Evolutionary conservation across 2,113 vertebrate species (phyloP).

Genomic region (Erinaceus europaeus): DNA sequence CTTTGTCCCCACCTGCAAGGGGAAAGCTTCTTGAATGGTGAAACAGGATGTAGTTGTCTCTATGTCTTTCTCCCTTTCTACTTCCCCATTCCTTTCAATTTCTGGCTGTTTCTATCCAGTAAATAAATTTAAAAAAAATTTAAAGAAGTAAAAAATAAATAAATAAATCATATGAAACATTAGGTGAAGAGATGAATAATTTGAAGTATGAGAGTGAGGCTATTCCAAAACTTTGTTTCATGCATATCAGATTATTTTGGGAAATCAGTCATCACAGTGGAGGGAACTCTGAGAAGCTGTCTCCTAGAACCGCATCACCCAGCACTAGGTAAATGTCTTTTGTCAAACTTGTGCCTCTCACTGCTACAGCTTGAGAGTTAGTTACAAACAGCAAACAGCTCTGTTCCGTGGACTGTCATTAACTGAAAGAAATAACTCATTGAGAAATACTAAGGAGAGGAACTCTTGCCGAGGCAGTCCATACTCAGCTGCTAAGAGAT

Average conservation of each 20-base stretch:
- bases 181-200: not conserved
- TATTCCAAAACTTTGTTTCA: not conserved
- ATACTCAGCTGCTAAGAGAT: not conserved
- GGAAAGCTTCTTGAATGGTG: no score
- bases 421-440: not conserved
- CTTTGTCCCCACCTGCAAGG: no score
- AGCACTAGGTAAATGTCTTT: rapidly evolving
- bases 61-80: no score
- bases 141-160: no score
- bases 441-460: not conserved
- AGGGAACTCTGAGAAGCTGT: not conserved
- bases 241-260: not conserved
- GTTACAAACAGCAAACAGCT: not conserved
- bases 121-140: no score
- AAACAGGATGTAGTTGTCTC: no score
- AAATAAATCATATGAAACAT: not conserved
- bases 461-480: not conserved
- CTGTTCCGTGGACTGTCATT: not conserved
- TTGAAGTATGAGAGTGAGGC: not conserved
- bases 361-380: not conserved
- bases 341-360: no score
- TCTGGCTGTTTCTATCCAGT: no score
- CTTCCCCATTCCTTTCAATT: no score
- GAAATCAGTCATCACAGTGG: not conserved
- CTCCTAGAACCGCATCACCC: not conserved